phyloP scores from a whole-genome alignment of 2,113 vertebrate genomes.

The Pangasianodon hypophthalmus region DNA sequence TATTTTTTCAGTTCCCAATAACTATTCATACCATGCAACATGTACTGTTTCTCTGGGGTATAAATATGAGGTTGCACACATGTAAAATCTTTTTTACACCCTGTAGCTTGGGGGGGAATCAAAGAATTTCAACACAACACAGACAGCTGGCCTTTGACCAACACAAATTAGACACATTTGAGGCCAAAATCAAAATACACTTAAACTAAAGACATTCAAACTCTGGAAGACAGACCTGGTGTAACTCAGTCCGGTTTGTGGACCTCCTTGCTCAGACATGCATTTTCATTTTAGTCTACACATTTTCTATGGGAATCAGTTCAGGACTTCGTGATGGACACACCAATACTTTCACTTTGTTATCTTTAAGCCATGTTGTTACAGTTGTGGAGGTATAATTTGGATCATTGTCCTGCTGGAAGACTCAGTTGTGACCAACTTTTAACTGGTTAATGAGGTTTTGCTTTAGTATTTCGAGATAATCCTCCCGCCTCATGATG shows the following conservation, averaged over 20 bases:
- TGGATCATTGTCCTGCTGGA: background rate
- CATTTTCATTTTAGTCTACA: too few species aligned
- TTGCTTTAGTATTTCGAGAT: background rate
- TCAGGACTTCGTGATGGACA: too few species aligned
- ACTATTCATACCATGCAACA: background rate
- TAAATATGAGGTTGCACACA: background rate
- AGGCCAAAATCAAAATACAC: background rate
- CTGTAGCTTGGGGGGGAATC: background rate
- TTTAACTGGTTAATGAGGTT: background rate
- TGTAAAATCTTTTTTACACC: background rate
- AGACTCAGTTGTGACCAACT: background rate
- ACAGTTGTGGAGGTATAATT: background rate
- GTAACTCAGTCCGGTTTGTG: background rate
- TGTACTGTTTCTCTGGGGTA: background rate
- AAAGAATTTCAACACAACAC: background rate
- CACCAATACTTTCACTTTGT: too few species aligned
- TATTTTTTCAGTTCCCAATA: background rate
- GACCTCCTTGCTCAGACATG: background rate
- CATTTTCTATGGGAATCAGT: background rate
- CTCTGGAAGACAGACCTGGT: background rate
- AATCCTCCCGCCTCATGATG: background rate
- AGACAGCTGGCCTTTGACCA: too few species aligned
- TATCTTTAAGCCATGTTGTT: background rate
- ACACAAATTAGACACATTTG: background rate
- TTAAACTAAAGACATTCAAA: background rate